Base-by-base conservation (phyloP, 2,113 vertebrate species). In the Tupaia tana region DNA sequence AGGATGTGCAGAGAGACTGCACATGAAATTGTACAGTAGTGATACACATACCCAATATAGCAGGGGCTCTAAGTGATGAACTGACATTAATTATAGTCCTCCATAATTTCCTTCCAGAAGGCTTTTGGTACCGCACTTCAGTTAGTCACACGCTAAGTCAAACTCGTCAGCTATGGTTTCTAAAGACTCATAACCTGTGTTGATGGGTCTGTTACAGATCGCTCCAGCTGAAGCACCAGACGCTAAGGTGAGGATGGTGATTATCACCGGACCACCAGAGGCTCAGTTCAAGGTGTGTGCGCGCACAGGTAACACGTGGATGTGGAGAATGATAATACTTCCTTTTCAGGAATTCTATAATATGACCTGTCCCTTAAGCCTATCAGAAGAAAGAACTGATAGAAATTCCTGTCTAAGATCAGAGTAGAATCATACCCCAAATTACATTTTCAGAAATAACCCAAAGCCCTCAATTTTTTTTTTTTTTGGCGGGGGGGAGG, bases 261-360 rank as follows among this genome's bases (percentile, higher is more conserved):
- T 99, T 96, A 99, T 99, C 71, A 98, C 99, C 31, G 99, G 99
- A 96, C 99, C 99, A 6, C 99, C 99, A 89, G 99, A 99, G 98
- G 99, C 99, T 98, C 99, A 99, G 97, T 99, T 99, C 97, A 99
- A 99, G 99, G 99, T 99, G 98, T 27, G 89, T 73, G 7, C 58
- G 69, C 54, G 19, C 24, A 58, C 43, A n/a, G 70, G 43, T 3
- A 13, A 34, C 27, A 24, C n/a, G 79, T 70, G 14, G 20, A 15
- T 15, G 43, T 16, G 2, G 24, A 56, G 13, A n/a, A 24, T 4
- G 24, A 52, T 59, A 19, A n/a, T 43, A 54, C 16, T 20, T 20
- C 20, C 69, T 94, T 74, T 52, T 34, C 18, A 9, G 61, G 63
- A 67, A 58, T 18, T 59, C 7, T 0, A 1, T 80, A 58, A 71